These are phyloP conservation scores for Pygocentrus nattereri DNA, from an alignment of 2,797 vertebrate species.

Conservation along the genomic window DNA sequence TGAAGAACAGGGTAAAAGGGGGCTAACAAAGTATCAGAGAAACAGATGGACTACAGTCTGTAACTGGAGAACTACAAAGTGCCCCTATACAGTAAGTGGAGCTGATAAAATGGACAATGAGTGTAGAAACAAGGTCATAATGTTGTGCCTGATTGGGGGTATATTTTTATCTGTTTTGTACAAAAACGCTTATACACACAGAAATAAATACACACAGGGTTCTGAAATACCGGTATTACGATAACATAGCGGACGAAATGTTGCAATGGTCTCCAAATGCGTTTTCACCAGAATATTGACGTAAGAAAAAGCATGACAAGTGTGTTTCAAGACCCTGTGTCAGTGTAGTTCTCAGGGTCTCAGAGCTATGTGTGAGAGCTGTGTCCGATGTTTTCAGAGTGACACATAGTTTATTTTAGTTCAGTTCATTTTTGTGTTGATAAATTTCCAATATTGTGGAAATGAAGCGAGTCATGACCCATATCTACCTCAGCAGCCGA, in stretches of 20 bases:
- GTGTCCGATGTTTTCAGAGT: neutral
- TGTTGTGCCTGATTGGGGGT: too few relatives aligned
- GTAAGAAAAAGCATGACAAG: slow-evolving; percentile 21
- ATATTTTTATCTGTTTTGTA: too few relatives aligned
- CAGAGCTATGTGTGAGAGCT: neutral
- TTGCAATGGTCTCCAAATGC: neutral
- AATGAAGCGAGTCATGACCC: neutral
- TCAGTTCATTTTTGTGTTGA: neutral
- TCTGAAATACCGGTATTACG: slow-evolving; percentile 14
- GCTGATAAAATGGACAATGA: too few relatives aligned
- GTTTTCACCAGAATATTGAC: slow-evolving; percentile 32
- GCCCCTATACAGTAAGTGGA: too few relatives aligned
- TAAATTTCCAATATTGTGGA: neutral
- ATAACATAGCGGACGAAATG: neutral
- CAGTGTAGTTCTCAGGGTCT: slow-evolving; percentile 6
- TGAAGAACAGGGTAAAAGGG: too few relatives aligned
- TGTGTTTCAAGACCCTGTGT: slow-evolving; percentile 10
- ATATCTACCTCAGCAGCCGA: neutral
- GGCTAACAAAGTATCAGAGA: too few relatives aligned
- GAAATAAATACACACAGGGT: neutral
- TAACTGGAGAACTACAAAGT: too few relatives aligned
- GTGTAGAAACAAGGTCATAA: too few relatives aligned
- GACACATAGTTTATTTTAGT: neutral
- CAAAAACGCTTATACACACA: neutral
- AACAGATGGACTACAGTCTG: too few relatives aligned